Percentiles rank a stretch among this genome's conserved stretches.
Evolutionary conservation across 2,113 vertebrate species (phyloP).

Genomic region (Oryzias celebensis): DNA sequence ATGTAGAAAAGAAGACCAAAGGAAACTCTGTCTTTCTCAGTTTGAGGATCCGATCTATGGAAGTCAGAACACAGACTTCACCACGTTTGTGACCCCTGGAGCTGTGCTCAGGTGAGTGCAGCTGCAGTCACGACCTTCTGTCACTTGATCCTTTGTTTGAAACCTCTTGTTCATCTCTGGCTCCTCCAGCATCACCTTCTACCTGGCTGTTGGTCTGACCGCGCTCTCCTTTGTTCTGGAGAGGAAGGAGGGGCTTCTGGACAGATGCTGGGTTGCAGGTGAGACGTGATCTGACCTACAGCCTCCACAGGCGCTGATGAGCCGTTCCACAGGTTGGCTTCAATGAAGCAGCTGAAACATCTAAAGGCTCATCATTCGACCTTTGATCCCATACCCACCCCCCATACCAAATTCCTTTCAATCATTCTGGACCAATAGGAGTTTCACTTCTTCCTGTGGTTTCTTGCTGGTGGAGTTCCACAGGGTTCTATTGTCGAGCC

Average conservation of each 20-base stretch:
- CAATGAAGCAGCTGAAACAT: too few relatives aligned
- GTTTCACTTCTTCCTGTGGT: too few relatives aligned
- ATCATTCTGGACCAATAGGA: too few relatives aligned
- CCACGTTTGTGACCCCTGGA: slow-evolving; percentile 79
- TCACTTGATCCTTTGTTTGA: neutral
- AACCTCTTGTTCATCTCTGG: neutral
- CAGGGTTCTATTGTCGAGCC: too few relatives aligned
- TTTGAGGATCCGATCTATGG: slow-evolving; percentile 81
- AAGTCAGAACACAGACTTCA: slow-evolving; percentile 75
- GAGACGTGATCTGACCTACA: slow-evolving; percentile 18
- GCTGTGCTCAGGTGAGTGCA: slow-evolving; percentile 77
- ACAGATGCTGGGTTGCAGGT: slow-evolving; percentile 82
- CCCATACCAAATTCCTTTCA: too few relatives aligned
- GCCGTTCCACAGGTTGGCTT: neutral
- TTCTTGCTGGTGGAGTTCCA: too few relatives aligned
- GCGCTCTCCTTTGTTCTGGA: slow-evolving; percentile 81
- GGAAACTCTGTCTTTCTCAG: slow-evolving; percentile 36
- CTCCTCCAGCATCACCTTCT: slow-evolving; percentile 77
- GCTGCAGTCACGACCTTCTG: too few relatives aligned
- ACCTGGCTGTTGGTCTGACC: slow-evolving; percentile 80
- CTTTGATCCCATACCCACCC: neutral
- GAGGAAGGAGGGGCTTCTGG: slow-evolving; percentile 78
- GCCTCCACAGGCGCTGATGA: neutral
- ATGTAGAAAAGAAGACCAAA: neutral
- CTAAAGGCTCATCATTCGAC: too few relatives aligned